Evolutionary conservation across 1,140 invertebrate species (phyloP).

Genomic region (Lepidurus arcticus): DNA sequence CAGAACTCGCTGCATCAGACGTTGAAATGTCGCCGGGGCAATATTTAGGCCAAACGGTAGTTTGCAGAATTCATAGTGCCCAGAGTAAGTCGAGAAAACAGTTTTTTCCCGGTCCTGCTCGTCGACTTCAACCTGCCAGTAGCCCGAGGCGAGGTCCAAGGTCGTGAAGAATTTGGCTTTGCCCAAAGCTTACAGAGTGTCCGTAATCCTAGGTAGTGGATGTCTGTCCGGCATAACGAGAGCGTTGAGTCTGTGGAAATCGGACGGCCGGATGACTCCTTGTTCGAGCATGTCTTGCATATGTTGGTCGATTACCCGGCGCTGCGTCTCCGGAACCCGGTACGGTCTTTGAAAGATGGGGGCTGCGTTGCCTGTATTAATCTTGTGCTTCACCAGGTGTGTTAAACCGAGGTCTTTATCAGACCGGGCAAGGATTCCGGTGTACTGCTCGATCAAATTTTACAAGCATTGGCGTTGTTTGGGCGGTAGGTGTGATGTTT

Average conservation of each 20-base stretch:
- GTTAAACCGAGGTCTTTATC: too few species aligned
- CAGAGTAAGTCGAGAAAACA: constrained; percentile 42
- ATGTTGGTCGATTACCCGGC: constrained; percentile 31
- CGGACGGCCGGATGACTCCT: constrained; percentile 31
- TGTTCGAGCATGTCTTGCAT: constrained; percentile 35
- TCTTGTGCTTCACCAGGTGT: background rate
- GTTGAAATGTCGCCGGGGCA: constrained; percentile 46
- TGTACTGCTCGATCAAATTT: too few species aligned
- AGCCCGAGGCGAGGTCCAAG: constrained; percentile 46
- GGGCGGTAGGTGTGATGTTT: too few species aligned
- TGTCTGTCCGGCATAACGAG: constrained; percentile 44
- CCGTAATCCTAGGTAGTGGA: constrained; percentile 48
- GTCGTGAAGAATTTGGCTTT: constrained; percentile 43
- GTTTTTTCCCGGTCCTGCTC: constrained; percentile 45
- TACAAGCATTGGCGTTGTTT: too few species aligned
- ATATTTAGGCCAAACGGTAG: constrained; percentile 48
- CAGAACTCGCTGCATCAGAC: constrained; percentile 42
- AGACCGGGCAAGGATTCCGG: too few species aligned
- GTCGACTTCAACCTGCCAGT: constrained; percentile 47
- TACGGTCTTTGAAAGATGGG: background rate
- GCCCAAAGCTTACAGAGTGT: constrained; percentile 44
- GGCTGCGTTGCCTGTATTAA: background rate
- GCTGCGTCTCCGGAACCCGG: background rate
- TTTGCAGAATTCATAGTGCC: constrained; percentile 44
- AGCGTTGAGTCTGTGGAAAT: constrained; percentile 44